A percentile compares a stretch with the other conserved stretches of the same genome.
Conservation (phyloP, 2,113 vertebrate species). For the Stictonetta naevosa region DNA sequence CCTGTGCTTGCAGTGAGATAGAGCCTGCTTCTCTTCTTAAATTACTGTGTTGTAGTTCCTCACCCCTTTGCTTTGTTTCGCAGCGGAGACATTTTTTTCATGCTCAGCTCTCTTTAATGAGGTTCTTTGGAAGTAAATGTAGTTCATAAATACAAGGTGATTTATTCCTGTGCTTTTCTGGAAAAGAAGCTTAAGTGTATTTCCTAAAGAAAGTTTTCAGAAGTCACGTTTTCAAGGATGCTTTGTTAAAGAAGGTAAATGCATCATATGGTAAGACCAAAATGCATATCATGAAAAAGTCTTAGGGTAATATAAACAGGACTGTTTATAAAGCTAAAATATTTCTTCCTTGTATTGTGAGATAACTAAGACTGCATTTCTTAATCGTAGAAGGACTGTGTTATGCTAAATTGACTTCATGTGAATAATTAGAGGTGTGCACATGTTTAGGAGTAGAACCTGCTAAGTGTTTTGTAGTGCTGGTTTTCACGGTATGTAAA, state of each 20-base stretch:
- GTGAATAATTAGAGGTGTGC: conserved; percentile 19
- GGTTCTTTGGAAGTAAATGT: conserved; percentile 60
- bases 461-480: not conserved
- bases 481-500: not conserved
- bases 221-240: conserved; percentile 10
- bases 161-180: conserved; percentile 41
- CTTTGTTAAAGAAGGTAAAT: conserved; percentile 17
- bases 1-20: not conserved
- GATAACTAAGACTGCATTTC: conserved; percentile 16
- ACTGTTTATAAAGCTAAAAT: conserved; percentile 23
- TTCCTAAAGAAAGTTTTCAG: conserved; percentile 15
- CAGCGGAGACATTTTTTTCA: conserved; percentile 52
- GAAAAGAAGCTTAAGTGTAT: conserved; percentile 40
- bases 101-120: conserved; percentile 52
- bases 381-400: not conserved
- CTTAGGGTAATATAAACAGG: not conserved
- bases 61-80: conserved; percentile 49
- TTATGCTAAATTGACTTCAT: not conserved
- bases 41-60: conserved; percentile 34
- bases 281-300: not conserved
- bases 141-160: conserved; percentile 62
- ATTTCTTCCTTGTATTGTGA: not conserved
- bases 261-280: not conserved
- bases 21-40: conserved; percentile 23
- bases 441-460: not conserved